Evolutionary conservation across 2,113 vertebrate genomes (phyloP).

Genomic region (Rhineura floridana): DNA sequence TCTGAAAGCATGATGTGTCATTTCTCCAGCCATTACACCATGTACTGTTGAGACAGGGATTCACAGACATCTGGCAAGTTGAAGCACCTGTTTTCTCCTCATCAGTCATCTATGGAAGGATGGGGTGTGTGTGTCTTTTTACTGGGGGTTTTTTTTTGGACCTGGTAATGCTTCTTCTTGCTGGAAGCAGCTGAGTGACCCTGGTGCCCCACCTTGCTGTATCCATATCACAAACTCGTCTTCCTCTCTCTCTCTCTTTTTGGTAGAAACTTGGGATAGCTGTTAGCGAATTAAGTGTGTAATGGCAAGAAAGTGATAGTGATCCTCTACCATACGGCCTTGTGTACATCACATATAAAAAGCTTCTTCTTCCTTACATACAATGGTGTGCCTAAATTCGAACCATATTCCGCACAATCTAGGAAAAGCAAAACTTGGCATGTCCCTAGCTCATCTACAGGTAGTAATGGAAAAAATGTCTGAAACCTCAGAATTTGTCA

Average conservation of each 20-base stretch:
- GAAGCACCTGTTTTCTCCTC: background rate
- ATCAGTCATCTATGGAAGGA: no score
- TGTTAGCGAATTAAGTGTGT: background rate
- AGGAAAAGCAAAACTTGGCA: background rate
- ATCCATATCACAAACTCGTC: background rate
- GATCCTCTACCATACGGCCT: background rate
- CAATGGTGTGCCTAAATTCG: background rate
- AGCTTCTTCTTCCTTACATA: background rate
- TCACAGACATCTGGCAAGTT: background rate
- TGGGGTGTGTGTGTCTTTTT: background rate
- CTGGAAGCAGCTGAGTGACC: background rate
- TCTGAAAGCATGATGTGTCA: background rate
- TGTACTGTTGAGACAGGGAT: background rate
- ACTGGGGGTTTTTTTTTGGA: background rate
- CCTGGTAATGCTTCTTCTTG: background rate
- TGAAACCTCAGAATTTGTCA: background rate
- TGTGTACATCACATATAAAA: background rate
- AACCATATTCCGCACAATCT: background rate
- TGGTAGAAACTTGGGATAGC: background rate
- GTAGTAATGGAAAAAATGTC: background rate
- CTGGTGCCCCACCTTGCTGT: background rate
- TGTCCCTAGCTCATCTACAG: background rate
- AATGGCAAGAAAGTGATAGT: constrained; percentile 7
- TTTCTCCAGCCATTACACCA: background rate
- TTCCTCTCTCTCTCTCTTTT: background rate